phyloP scores from a whole-genome alignment of 2,113 vertebrate species.

The Condylura cristata region DNA sequence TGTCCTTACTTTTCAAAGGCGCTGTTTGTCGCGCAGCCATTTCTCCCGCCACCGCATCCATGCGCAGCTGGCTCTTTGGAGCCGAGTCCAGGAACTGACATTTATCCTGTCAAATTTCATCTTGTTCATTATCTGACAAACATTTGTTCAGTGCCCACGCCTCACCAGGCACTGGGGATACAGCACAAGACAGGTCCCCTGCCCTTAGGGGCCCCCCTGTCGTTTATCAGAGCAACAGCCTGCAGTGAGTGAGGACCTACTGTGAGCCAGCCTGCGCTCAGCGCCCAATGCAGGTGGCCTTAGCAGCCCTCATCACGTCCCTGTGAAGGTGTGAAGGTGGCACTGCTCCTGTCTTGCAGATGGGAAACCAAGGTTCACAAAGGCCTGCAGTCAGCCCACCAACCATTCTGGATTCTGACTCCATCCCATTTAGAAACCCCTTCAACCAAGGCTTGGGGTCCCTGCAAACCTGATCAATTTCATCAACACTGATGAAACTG shows the following conservation, averaged over 20 bases:
- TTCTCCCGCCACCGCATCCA: background rate
- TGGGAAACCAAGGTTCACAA: background rate
- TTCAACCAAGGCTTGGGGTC: background rate
- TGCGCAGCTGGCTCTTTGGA: slow-evolving; percentile 68
- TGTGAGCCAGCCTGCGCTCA: background rate
- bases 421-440: background rate
- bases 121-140: slow-evolving; percentile 71
- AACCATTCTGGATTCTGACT: background rate
- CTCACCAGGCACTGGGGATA: slow-evolving; percentile 26
- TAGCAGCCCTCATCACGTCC: background rate
- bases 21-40: background rate
- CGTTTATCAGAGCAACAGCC: background rate
- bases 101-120: slow-evolving; percentile 72
- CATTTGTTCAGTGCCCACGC: slow-evolving; percentile 73
- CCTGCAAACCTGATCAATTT: background rate
- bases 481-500: background rate
- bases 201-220: background rate
- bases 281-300: fast-evolving
- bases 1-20: background rate
- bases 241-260: background rate
- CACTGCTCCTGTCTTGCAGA: background rate
- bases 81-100: slow-evolving; percentile 72
- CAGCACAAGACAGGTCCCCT: background rate
- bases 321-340: background rate
- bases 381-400: background rate